Conservation (phyloP, 2,888 invertebrate genomes). For the Hirtodrosophila histrioides region DNA sequence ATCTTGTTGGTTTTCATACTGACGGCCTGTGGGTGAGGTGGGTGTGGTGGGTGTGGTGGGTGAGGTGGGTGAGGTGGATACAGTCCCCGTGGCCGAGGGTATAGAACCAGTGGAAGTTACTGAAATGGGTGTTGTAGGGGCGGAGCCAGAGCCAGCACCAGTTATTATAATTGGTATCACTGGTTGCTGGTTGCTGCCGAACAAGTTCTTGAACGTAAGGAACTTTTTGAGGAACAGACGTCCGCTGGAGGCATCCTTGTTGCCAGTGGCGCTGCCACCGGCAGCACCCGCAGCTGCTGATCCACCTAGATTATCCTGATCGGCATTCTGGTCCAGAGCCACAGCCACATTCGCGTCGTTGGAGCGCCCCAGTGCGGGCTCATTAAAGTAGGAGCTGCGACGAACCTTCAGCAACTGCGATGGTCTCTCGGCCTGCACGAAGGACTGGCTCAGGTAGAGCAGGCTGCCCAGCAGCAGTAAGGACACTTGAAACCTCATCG, state of each 20-base stretch:
- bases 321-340: constrained; percentile 25
- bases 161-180: constrained; percentile 81
- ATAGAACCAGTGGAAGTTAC: constrained; percentile 59
- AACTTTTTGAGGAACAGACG: constrained; percentile 81
- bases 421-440: constrained; percentile 19
- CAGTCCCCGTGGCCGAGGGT: constrained; percentile 65
- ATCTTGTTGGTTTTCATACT: constrained; percentile 28
- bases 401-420: constrained; percentile 37
- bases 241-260: constrained; percentile 75
- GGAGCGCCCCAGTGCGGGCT: constrained; percentile 56
- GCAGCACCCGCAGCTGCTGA: constrained; percentile 5
- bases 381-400: constrained; percentile 47
- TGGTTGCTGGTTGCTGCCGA: constrained; percentile 68
- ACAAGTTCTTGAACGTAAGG: constrained; percentile 77
- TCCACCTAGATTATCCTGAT: constrained; percentile 36
- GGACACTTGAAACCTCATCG: constrained; percentile 37
- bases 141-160: constrained; percentile 43
- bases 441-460: constrained; percentile 12
- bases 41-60: constrained; percentile 14
- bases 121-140: constrained; percentile 33
- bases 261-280: constrained; percentile 20
- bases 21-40: background rate
- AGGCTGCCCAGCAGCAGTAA: constrained; percentile 53
- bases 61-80: constrained; percentile 45
- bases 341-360: constrained; percentile 33